Conservation (phyloP, 2,888 invertebrate species). For the Monochamus alternatus region DNA sequence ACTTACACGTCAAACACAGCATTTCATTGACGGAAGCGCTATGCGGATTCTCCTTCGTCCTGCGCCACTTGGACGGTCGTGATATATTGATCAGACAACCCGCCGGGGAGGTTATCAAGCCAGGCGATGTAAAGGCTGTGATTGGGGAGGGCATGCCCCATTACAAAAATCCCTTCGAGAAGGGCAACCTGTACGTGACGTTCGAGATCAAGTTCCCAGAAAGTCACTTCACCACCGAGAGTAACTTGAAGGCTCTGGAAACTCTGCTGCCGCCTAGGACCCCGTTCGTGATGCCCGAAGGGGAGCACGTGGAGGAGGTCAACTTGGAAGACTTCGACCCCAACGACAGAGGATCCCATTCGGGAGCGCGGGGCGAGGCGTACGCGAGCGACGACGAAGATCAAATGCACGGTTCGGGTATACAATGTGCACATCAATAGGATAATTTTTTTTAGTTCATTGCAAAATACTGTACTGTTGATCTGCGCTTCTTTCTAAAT, state of each 20-base stretch:
- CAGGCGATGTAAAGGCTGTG: slow-evolving; percentile 85
- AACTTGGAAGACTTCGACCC: slow-evolving; percentile 84
- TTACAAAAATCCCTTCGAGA: slow-evolving; percentile 87
- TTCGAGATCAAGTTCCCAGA: slow-evolving; percentile 91
- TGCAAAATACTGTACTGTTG: slow-evolving; percentile 55
- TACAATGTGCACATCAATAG: slow-evolving; percentile 90
- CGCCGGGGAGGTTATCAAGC: slow-evolving; percentile 88
- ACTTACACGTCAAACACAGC: slow-evolving; percentile 82
- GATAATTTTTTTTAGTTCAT: slow-evolving; percentile 57
- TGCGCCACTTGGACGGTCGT: slow-evolving; percentile 93
- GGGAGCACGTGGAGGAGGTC: slow-evolving; percentile 90
- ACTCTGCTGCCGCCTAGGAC: slow-evolving; percentile 82
- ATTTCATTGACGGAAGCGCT: slow-evolving; percentile 90
- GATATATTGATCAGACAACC: slow-evolving; percentile 84
- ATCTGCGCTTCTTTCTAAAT: slow-evolving; percentile 70
- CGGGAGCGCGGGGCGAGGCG: slow-evolving; percentile 76
- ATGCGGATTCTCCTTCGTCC: slow-evolving; percentile 88
- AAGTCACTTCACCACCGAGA: slow-evolving; percentile 83
- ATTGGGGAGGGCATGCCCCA: slow-evolving; percentile 93
- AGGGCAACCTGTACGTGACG: slow-evolving; percentile 89
- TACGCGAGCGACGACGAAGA: slow-evolving; percentile 83
- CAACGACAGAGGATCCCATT: slow-evolving; percentile 72
- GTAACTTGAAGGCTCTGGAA: slow-evolving; percentile 81
- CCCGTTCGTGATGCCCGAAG: slow-evolving; percentile 80
- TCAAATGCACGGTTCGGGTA: slow-evolving; percentile 74